Conservation (phyloP, 2,888 invertebrate species). For the Orthosia gracilis region DNA sequence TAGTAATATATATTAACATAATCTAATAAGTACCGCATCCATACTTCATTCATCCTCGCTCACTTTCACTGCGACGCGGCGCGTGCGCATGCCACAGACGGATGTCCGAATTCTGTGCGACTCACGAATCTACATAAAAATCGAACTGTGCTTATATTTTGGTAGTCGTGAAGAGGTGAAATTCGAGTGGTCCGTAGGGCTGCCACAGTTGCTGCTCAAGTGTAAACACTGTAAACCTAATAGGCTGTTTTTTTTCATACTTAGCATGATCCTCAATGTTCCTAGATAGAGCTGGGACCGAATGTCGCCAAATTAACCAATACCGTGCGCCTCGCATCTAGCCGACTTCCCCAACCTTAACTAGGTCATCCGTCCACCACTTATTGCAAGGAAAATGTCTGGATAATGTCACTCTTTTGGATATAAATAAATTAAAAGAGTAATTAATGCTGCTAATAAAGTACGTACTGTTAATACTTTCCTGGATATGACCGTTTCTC, state of each 20-base stretch:
- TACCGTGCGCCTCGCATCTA: too few species aligned
- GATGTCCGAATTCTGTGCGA: slow-evolving; percentile 55
- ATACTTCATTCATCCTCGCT: slow-evolving; percentile 29
- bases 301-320: too few species aligned
- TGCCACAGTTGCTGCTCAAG: not conserved
- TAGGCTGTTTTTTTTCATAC: too few species aligned
- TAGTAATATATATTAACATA: too few species aligned
- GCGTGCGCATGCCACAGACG: slow-evolving; percentile 35
- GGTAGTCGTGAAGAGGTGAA: slow-evolving; percentile 48
- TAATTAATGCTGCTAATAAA: not conserved
- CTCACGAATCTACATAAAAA: slow-evolving; percentile 64
- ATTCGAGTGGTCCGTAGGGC: slow-evolving; percentile 19
- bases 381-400: too few species aligned
- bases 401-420: too few species aligned
- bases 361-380: too few species aligned
- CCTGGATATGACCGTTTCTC: too few species aligned
- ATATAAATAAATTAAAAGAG: not conserved
- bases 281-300: too few species aligned
- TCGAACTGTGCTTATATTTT: slow-evolving; percentile 50
- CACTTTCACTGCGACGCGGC: slow-evolving; percentile 59
- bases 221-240: not conserved
- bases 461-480: not conserved
- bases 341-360: too few species aligned
- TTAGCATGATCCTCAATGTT: too few species aligned
- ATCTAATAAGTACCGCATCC: slow-evolving; percentile 54